Conservation (phyloP, 2,113 vertebrate genomes). For the Mungos mungo region DNA sequence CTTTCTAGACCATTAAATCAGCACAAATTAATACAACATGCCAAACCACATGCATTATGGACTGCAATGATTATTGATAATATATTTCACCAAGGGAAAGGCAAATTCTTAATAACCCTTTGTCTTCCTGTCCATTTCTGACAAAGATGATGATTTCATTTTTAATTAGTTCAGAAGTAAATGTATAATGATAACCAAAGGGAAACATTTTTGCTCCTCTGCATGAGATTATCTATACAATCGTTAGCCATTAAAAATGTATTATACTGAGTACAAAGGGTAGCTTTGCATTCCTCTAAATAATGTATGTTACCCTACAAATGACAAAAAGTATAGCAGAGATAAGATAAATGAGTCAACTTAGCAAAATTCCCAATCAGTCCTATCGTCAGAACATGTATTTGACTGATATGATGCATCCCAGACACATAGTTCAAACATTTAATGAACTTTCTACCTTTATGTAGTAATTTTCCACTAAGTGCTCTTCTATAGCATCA, state of each 20-base stretch:
- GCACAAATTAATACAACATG: slow-evolving; percentile 46
- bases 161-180: slow-evolving; percentile 72
- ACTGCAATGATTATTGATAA: slow-evolving; percentile 60
- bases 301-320: slow-evolving; percentile 33
- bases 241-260: slow-evolving; percentile 69
- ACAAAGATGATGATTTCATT: slow-evolving; percentile 60
- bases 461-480: slow-evolving; percentile 74
- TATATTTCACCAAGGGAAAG: slow-evolving; percentile 51
- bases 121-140: slow-evolving; percentile 57
- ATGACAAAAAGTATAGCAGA: slow-evolving; percentile 11
- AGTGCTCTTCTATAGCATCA: slow-evolving; percentile 72
- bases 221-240: slow-evolving; percentile 44
- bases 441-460: slow-evolving; percentile 74
- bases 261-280: slow-evolving; percentile 7
- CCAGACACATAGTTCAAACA: slow-evolving; percentile 76
- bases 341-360: slow-evolving; percentile 44
- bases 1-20: slow-evolving; percentile 52
- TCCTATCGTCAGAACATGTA: neutral
- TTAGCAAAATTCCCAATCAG: slow-evolving; percentile 56
- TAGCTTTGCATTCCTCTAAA: slow-evolving; percentile 57
- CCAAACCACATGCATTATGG: slow-evolving; percentile 62
- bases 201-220: slow-evolving; percentile 54
- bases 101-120: slow-evolving; percentile 57
- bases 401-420: slow-evolving; percentile 52
- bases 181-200: slow-evolving; percentile 66